A percentile compares a stretch with the other conserved stretches of the same genome.
phyloP scores from a whole-genome alignment of 2,888 invertebrate genomes.

The Sympetrum striolatum region DNA sequence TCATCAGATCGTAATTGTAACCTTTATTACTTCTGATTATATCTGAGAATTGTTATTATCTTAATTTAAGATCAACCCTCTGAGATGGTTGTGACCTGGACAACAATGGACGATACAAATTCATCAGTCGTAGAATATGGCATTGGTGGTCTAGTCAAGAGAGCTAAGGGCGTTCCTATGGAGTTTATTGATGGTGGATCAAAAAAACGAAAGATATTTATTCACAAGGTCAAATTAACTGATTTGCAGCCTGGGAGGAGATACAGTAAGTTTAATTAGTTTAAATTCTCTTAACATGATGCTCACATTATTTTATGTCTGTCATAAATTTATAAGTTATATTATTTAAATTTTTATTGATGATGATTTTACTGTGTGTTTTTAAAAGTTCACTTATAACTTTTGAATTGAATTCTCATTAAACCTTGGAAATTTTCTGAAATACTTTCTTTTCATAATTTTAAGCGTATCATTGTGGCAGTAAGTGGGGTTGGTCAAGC shows the following conservation, averaged over 20 bases:
- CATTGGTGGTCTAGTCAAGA: slow-evolving; percentile 65
- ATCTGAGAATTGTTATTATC: background rate
- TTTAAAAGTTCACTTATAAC: too few species aligned
- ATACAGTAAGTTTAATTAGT: slow-evolving; percentile 64
- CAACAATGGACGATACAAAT: slow-evolving; percentile 72
- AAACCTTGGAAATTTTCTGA: too few species aligned
- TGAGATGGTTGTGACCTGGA: slow-evolving; percentile 84
- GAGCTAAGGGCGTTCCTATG: slow-evolving; percentile 65
- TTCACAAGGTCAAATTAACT: slow-evolving; percentile 75
- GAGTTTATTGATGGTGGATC: slow-evolving; percentile 79
- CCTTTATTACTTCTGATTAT: too few species aligned
- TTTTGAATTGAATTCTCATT: too few species aligned
- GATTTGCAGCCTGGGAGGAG: slow-evolving; percentile 68
- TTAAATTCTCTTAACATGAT: background rate
- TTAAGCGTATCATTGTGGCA: slow-evolving; percentile 82
- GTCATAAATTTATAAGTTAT: too few species aligned
- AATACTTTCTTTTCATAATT: slow-evolving; percentile 24
- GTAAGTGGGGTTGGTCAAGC: slow-evolving; percentile 81
- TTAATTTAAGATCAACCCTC: slow-evolving; percentile 64
- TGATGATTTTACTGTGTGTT: too few species aligned
- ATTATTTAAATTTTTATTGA: too few species aligned
- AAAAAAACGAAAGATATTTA: slow-evolving; percentile 71
- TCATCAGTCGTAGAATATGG: slow-evolving; percentile 79
- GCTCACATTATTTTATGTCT: background rate
- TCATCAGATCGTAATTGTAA: too few species aligned